Evolutionary conservation across 1,140 invertebrate genomes (phyloP).

Genomic region (Brachionus plicatilis): DNA sequence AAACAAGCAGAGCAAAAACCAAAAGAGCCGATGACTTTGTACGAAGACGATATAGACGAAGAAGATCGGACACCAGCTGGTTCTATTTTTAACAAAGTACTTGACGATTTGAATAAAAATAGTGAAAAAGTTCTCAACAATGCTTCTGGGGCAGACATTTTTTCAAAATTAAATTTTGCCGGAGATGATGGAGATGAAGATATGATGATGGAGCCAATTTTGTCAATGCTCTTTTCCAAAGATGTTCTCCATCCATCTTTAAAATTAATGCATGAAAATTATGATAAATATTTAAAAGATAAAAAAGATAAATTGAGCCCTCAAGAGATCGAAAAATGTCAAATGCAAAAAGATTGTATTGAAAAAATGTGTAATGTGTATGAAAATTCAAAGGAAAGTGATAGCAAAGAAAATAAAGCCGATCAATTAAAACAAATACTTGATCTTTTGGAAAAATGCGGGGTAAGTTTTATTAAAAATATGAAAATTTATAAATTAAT

Average conservation of each 20-base stretch:
- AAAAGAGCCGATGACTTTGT: not conserved
- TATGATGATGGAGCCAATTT: slow-evolving; percentile 32
- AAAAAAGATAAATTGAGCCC: not conserved
- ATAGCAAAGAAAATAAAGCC: not conserved
- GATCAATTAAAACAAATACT: slow-evolving; percentile 22
- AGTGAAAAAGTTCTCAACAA: slow-evolving; percentile 1
- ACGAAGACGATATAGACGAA: slow-evolving; percentile 24
- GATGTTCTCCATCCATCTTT: slow-evolving; percentile 30
- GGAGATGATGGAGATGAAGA: slow-evolving; percentile 8
- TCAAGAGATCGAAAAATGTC: not conserved
- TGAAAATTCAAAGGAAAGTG: not conserved
- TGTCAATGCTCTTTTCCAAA: slow-evolving; percentile 34
- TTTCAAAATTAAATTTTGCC: slow-evolving; percentile 20
- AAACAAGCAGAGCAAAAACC: not conserved
- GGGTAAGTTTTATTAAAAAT: not conserved
- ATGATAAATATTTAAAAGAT: slow-evolving; percentile 22
- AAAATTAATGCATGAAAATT: slow-evolving; percentile 35
- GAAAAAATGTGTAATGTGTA: slow-evolving; percentile 16
- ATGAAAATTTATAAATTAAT: not conserved
- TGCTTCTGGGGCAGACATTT: not conserved
- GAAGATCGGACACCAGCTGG: not conserved
- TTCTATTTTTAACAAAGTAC: not conserved
- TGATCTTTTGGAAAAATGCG: slow-evolving; percentile 37
- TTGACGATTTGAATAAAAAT: slow-evolving; percentile 7
- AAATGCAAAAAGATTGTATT: slow-evolving; percentile 20